Evolutionary conservation across 2,888 invertebrate species (phyloP), one percentile per base, ranked within the genome.

Genomic region (Hyposoter didymator): DNA sequence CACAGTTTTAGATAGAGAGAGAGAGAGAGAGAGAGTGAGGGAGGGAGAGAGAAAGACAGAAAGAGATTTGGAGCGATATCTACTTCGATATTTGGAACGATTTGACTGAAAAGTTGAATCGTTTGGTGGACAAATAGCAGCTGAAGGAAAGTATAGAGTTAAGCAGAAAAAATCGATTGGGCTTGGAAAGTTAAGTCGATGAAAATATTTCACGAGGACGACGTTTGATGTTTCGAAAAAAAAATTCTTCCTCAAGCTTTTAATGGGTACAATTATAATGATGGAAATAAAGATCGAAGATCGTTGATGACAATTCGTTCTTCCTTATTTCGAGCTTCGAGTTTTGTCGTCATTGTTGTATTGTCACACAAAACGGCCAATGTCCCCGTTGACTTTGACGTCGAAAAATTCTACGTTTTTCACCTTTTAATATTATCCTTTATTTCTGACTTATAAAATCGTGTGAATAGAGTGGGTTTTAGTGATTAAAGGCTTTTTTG

Each of bases 401-500:
- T 75, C 78, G 55, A 84, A 73, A 73, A 66, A 32, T n/a, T n/a
- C 70, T 76, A 78, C 32, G 64, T 64, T 17, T 75, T 75, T 59
- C 28, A 59, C 55, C 35, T 74, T 55, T n/a, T 72, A 8, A 39
- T 49, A 52, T 43, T 35, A 8, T 52, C 47, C 59, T 17, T 62
- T 66, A 59, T 76, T 75, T 79, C 8, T 39, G 39, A 73, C 69
- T 82, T 85, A 73, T 81, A 87, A 76, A 62, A 88, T 86, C 90
- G 92, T 92, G 92, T 93, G 89, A 90, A 80, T 84, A 85, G 76
- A 91, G 90, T 92, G 92, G 90, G 90, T 87, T 39, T 88, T 87
- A 89, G 89, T 91, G 90, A 90, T 89, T 91, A 90, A 89, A 90
- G 90, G 90, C 90, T 88, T 90, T 90, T 88, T 92, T 92, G 95